Conservation (phyloP, 2,113 vertebrate genomes). For the Xiphophorus hellerii region DNA sequence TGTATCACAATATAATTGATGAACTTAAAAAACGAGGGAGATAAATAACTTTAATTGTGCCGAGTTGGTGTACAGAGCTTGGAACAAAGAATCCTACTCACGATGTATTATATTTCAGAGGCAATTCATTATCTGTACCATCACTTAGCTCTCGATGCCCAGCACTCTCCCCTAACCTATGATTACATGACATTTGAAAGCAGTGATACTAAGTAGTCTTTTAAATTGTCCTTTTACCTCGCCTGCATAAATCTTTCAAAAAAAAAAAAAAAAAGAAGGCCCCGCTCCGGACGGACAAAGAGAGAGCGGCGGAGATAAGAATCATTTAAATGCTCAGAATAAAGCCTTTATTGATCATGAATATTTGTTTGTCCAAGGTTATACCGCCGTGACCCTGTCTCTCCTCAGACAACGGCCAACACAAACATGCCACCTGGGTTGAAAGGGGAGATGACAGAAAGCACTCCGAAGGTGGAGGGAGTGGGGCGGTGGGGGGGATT, state of each 20-base stretch:
- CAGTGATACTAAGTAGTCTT: slow-evolving; percentile 72
- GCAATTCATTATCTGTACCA: slow-evolving; percentile 78
- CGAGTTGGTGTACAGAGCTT: slow-evolving; percentile 76
- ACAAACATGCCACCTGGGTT: slow-evolving; percentile 70
- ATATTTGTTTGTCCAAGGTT: slow-evolving; percentile 84
- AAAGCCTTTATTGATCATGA: slow-evolving; percentile 83
- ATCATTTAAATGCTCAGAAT: slow-evolving; percentile 79
- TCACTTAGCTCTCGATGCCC: slow-evolving; percentile 71
- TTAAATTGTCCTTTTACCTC: slow-evolving; percentile 74
- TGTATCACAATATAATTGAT: slow-evolving; percentile 88
- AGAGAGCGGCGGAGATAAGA: slow-evolving; percentile 57
- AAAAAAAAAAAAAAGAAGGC: slow-evolving; percentile 17
- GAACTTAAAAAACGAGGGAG: slow-evolving; percentile 81
- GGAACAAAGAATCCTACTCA: slow-evolving; percentile 76
- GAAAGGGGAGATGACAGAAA: slow-evolving; percentile 66
- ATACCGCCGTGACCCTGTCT: slow-evolving; percentile 76
- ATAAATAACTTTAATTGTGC: slow-evolving; percentile 87
- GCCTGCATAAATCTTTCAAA: slow-evolving; percentile 73
- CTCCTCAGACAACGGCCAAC: slow-evolving; percentile 67
- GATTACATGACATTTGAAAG: slow-evolving; percentile 80
- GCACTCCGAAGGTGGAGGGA: slow-evolving; percentile 36
- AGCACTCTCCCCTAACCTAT: slow-evolving; percentile 69
- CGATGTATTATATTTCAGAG: slow-evolving; percentile 75
- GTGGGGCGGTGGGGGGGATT: neutral
- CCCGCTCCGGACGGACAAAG: slow-evolving; percentile 47